Percentiles rank a stretch among this genome's conserved stretches.
Evolutionary conservation across 2,797 vertebrate species (phyloP).

Genomic region (Podarcis lilfordi): DNA sequence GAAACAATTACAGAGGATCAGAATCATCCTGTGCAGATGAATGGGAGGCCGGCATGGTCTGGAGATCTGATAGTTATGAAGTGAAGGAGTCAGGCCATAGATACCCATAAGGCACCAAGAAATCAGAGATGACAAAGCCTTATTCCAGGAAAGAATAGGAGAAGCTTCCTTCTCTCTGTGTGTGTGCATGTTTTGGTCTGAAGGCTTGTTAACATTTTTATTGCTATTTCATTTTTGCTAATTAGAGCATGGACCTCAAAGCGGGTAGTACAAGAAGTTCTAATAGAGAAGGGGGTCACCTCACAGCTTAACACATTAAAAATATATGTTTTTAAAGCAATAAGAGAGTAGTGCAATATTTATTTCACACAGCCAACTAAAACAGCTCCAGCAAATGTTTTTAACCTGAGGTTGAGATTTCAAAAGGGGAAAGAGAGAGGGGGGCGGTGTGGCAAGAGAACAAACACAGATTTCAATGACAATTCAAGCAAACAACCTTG

Average conservation of each 20-base stretch:
- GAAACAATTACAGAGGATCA: background rate
- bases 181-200: background rate
- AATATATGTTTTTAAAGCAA: background rate
- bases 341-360: background rate
- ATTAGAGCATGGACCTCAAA: background rate
- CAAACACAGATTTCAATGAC: background rate
- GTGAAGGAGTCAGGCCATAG: background rate
- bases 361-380: background rate
- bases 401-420: background rate
- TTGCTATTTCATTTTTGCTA: background rate
- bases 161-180: background rate
- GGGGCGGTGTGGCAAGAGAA: background rate
- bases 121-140: background rate
- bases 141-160: background rate
- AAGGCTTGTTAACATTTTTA: background rate
- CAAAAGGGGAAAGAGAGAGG: background rate
- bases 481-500: constrained; percentile 4
- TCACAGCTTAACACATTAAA: background rate
- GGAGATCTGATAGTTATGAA: too few species aligned
- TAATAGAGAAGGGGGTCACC: background rate
- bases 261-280: background rate
- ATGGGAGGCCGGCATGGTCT: background rate
- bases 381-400: background rate
- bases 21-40: background rate
- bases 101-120: background rate